A percentile compares a stretch with the other conserved stretches of the same genome.
These are phyloP conservation scores for Rhagoletis pomonella DNA, from an alignment of 1,140 invertebrate species.

Conservation along the genomic window DNA sequence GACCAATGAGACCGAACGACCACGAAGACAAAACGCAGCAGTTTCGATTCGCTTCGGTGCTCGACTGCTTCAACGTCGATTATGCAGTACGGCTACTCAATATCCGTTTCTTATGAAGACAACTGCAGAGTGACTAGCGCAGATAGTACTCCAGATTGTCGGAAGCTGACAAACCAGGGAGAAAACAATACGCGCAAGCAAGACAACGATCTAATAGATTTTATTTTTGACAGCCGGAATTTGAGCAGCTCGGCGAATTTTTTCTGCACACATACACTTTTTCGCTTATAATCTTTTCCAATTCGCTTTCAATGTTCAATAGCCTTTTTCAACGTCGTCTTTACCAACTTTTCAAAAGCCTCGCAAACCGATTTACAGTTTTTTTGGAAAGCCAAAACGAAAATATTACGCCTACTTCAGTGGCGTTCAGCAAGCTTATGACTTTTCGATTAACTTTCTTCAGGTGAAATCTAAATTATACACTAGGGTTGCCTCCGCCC, in stretches of 20 bases:
- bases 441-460: slow-evolving; percentile 14
- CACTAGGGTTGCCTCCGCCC: slow-evolving; percentile 5
- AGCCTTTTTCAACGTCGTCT: background rate
- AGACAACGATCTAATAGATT: background rate
- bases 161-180: background rate
- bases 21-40: slow-evolving; percentile 22
- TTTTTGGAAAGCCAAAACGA: slow-evolving; percentile 24
- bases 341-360: background rate
- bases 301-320: background rate
- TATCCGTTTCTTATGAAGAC: slow-evolving; percentile 1
- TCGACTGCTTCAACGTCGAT: slow-evolving; percentile 31
- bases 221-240: slow-evolving; percentile 54
- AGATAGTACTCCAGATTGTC: background rate
- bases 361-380: slow-evolving; percentile 34
- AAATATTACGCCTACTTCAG: slow-evolving; percentile 27
- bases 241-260: background rate
- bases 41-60: slow-evolving; percentile 26
- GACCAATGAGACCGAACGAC: slow-evolving; percentile 36
- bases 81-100: slow-evolving; percentile 10
- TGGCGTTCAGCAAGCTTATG: slow-evolving; percentile 27
- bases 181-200: background rate
- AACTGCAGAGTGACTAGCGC: slow-evolving; percentile 11
- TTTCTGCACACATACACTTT: slow-evolving; percentile 31
- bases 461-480: slow-evolving; percentile 15
- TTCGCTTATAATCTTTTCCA: slow-evolving; percentile 2